Evolutionary conservation across 2,888 invertebrate species (phyloP).

Genomic region (Drosophila flavopinicola): DNA sequence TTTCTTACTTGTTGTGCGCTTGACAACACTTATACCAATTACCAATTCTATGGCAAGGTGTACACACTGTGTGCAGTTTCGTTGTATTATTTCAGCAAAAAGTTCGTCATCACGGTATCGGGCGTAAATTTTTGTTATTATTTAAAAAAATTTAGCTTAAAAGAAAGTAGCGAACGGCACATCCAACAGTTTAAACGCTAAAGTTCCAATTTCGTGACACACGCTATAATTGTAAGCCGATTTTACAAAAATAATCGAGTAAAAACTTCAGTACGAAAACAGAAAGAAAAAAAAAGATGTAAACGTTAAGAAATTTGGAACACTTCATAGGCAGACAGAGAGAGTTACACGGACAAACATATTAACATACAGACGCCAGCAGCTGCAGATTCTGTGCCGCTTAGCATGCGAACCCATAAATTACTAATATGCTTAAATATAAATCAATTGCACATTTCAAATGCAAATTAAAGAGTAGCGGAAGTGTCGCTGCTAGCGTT

Average conservation of each 20-base stretch:
- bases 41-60: conserved; percentile 34
- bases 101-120: conserved; percentile 57
- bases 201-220: conserved; percentile 31
- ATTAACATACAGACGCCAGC: conserved; percentile 10
- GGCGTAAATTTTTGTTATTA: conserved; percentile 55
- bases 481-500: conserved; percentile 31
- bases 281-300: conserved; percentile 45
- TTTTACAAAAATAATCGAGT: conserved; percentile 33
- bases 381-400: conserved; percentile 38
- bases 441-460: conserved; percentile 47
- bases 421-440: conserved; percentile 44
- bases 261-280: conserved; percentile 56
- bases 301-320: conserved; percentile 45
- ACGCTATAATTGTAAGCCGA: conserved; percentile 20
- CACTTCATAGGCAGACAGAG: conserved; percentile 20
- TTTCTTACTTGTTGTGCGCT: neutral
- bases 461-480: conserved; percentile 31
- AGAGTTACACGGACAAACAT: conserved; percentile 1
- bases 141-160: conserved; percentile 49
- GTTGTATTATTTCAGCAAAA: conserved; percentile 58
- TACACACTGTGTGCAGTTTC: conserved; percentile 56
- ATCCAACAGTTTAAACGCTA: conserved; percentile 38
- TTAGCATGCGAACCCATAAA: conserved; percentile 45
- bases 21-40: conserved; percentile 32
- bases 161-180: conserved; percentile 31